Evolutionary conservation across 1,140 invertebrate genomes (phyloP).

Genomic region (Drosophila takahashii): DNA sequence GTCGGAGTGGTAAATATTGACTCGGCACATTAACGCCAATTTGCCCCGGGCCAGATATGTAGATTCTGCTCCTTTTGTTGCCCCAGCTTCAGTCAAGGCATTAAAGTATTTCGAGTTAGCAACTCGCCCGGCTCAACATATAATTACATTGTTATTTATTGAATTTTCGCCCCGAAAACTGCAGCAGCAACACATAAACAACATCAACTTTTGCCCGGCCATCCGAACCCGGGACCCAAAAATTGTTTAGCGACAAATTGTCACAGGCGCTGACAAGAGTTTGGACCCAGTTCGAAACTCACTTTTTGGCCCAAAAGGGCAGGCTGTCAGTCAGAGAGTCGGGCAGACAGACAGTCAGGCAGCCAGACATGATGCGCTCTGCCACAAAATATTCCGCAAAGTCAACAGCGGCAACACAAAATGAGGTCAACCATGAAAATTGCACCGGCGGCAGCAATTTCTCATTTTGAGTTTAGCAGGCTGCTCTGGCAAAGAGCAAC

Average conservation of each 20-base stretch:
- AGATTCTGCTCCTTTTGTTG: conserved; percentile 47
- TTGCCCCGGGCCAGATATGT: conserved; percentile 39
- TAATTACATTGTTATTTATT: conserved; percentile 83
- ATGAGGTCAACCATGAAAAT: conserved; percentile 80
- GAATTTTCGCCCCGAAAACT: conserved; percentile 61
- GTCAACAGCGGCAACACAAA: conserved; percentile 69
- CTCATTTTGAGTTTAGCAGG: conserved; percentile 80
- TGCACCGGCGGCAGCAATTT: conserved; percentile 78
- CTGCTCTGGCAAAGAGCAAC: conserved; percentile 42
- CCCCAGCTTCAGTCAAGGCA: not conserved
- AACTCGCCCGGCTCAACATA: conserved; percentile 47
- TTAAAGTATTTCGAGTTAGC: conserved; percentile 47
- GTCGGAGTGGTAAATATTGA: conserved; percentile 67
- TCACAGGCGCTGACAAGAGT: conserved; percentile 69
- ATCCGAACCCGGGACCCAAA: conserved; percentile 17
- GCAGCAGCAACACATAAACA: conserved; percentile 46
- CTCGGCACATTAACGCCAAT: conserved; percentile 64
- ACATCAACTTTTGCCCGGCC: conserved; percentile 54
- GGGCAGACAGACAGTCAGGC: conserved; percentile 16
- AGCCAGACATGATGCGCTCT: conserved; percentile 55
- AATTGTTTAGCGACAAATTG: conserved; percentile 83
- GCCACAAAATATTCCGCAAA: conserved; percentile 75
- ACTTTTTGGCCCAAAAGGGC: conserved; percentile 7
- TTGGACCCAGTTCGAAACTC: conserved; percentile 36
- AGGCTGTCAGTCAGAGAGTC: not conserved